Base-by-base conservation (phyloP, 1,140 invertebrate species). In the Leguminivora glycinivorella region DNA sequence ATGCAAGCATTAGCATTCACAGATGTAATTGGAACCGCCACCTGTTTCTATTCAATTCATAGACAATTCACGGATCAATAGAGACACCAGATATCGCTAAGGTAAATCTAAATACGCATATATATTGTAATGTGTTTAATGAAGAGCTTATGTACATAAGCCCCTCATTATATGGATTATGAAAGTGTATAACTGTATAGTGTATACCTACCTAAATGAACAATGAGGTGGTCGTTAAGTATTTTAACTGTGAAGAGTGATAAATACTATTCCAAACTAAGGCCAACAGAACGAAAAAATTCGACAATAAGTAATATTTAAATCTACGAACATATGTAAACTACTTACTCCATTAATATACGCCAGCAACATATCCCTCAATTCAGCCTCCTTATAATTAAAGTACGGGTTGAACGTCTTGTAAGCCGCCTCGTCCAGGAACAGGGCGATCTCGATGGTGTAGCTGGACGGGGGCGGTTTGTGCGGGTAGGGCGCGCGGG, bases 351-450 rank as follows among this genome's bases (percentile, higher is more conserved):
- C 95, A 87, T 96, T 96, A 52, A 96, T 92, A 76, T 96, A 96
- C 14, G 95, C 95, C 6, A 96, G 82, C 1, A 96, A 81, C 94
- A 96, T 94, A 82, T 96, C 94, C 24, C 93, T 90, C 4, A 96
- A 83, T 75, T 94, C 93, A 22, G 85, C 86, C 43, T 95, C 95
- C 78, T 95, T 93, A 68, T 93, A 92, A 60, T 94, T 92, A 29
- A 96, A 93, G 77, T 93, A 94, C 1, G 95, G 94, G n/a, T 93
- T 85, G 79, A 96, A 96, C 1, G 94, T 92, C 78, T 93, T 93
- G 75, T 96, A 96, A 0, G 92, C 95, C 3, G 94, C 92, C 80
- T 95, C 94, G 75, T 96, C 96, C 69, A 96, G 93, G 83, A 96
- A 96, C n/a, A 96, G 79, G 0, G 94, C 95, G 24, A 95, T 77